Conservation (phyloP, 37 sponge, comb jelly and placozoan species). For the Halisarca cf. caerulea region DNA sequence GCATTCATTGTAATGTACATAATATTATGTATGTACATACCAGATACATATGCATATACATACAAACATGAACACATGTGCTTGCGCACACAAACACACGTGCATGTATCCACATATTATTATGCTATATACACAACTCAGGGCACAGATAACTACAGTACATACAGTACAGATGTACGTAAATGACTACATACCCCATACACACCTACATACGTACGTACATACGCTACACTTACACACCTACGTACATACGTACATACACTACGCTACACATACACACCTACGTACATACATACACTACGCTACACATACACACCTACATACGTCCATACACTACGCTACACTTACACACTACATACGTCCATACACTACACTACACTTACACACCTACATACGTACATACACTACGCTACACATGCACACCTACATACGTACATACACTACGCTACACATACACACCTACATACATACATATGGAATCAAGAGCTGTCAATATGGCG, state of each 20-base stretch:
- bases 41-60: not conserved
- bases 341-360: not conserved
- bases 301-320: not conserved
- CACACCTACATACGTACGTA: not conserved
- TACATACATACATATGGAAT: no score
- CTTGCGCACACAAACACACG: no score
- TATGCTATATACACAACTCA: no score
- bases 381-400: no score
- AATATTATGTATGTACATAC: not conserved
- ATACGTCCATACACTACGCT: not conserved
- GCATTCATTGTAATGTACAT: not conserved
- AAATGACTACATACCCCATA: not conserved
- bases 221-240: not conserved
- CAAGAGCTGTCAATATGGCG: no score
- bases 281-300: no score
- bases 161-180: not conserved
- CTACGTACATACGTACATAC: not conserved
- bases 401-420: no score
- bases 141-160: no score
- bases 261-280: not conserved
- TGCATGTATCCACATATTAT: no score
- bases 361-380: not conserved
- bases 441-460: no score
- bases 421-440: no score
- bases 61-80: not conserved